Conservation (phyloP, 2,888 invertebrate genomes). For the Volucella zonaria region DNA sequence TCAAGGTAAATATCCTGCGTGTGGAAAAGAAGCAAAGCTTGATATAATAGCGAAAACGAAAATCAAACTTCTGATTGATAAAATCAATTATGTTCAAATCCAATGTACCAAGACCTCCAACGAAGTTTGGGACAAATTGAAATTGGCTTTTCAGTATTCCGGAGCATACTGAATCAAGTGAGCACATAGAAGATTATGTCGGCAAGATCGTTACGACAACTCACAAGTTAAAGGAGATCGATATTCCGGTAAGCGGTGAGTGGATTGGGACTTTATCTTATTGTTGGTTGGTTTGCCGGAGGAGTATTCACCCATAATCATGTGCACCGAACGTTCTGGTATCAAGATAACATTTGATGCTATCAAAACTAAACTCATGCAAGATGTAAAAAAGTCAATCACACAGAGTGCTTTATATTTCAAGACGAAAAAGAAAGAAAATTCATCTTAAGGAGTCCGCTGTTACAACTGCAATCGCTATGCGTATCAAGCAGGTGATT, state of each 20-base stretch:
- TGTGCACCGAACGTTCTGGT: constrained; percentile 14
- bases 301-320: constrained; percentile 25
- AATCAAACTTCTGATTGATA: constrained; percentile 53
- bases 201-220: constrained; percentile 15
- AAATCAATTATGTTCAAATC: constrained; percentile 56
- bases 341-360: no score
- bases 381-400: no score
- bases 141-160: constrained; percentile 54
- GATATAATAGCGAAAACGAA: constrained; percentile 44
- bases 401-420: constrained; percentile 2
- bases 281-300: neutral
- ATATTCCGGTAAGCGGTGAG: constrained; percentile 7
- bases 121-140: constrained; percentile 61
- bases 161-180: constrained; percentile 11
- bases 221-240: constrained; percentile 26
- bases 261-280: neutral
- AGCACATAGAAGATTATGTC: constrained; percentile 1
- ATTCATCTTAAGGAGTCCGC: neutral
- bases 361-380: no score
- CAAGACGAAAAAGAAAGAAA: neutral
- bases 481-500: constrained; percentile 14
- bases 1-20: constrained; percentile 31
- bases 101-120: constrained; percentile 48
- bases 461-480: constrained; percentile 30
- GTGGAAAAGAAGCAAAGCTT: neutral